These are phyloP conservation scores for Drosophila pallidifrons DNA, from an alignment of 1,140 invertebrate genomes.

Conservation along the genomic window DNA sequence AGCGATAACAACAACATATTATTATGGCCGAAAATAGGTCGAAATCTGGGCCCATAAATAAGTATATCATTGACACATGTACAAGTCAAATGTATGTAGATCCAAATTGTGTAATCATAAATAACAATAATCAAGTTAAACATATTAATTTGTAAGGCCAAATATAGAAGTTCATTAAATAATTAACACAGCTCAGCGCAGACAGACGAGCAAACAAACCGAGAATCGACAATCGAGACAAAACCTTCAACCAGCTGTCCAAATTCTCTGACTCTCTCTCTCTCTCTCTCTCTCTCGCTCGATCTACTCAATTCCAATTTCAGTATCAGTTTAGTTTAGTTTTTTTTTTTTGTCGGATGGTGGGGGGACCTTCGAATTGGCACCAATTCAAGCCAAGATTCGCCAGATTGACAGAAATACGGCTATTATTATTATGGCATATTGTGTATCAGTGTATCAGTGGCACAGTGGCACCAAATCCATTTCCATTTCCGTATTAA, in stretches of 20 bases:
- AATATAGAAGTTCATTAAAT: slow-evolving; percentile 78
- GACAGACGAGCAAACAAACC: slow-evolving; percentile 20
- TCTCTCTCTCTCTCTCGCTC: background rate
- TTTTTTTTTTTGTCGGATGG: background rate
- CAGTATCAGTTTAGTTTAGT: slow-evolving; percentile 6
- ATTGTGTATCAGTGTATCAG: slow-evolving; percentile 17
- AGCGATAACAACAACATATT: slow-evolving; percentile 5
- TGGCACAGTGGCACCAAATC: slow-evolving; percentile 30
- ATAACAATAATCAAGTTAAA: slow-evolving; percentile 47
- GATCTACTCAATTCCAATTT: background rate
- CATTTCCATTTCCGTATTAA: slow-evolving; percentile 50
- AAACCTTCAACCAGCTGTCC: slow-evolving; percentile 47
- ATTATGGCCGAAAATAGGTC: slow-evolving; percentile 37
- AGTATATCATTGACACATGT: slow-evolving; percentile 33
- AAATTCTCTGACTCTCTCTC: slow-evolving; percentile 30
- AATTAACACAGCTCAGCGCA: slow-evolving; percentile 46
- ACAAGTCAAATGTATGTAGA: slow-evolving; percentile 6
- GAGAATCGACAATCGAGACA: slow-evolving; percentile 1
- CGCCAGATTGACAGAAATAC: slow-evolving; percentile 50
- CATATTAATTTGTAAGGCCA: slow-evolving; percentile 68
- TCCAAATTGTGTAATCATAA: slow-evolving; percentile 47
- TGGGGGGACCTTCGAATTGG: slow-evolving; percentile 31
- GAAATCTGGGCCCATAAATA: slow-evolving; percentile 44
- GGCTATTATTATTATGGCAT: background rate
- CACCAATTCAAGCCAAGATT: slow-evolving; percentile 32